A percentile compares a stretch with the other conserved stretches of the same genome.
phyloP scores from a whole-genome alignment of 2,888 invertebrate species.

The Morpho deidamia region DNA sequence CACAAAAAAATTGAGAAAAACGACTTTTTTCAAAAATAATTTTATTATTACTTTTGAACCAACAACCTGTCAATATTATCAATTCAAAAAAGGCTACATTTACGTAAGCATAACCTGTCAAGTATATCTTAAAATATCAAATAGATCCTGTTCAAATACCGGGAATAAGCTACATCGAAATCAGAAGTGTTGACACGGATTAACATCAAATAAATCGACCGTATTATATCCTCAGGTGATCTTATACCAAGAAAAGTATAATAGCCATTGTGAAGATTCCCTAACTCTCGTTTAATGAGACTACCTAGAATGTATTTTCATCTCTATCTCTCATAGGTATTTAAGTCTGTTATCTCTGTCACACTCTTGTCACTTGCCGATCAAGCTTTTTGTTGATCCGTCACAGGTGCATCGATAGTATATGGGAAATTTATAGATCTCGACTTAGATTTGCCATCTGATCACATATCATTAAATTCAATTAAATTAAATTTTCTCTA shows the following conservation, averaged over 20 bases:
- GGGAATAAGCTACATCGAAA: neutral
- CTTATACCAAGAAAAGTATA: conserved; percentile 16
- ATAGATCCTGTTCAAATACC: too few relatives aligned
- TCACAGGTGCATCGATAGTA: conserved; percentile 33
- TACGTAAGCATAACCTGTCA: too few relatives aligned
- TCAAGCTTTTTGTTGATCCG: conserved; percentile 34
- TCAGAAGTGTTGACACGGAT: conserved; percentile 1
- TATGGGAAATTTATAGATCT: conserved; percentile 16
- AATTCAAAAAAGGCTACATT: too few relatives aligned
- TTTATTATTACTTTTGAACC: too few relatives aligned
- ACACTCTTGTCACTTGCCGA: conserved; percentile 33
- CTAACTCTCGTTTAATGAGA: conserved; percentile 4
- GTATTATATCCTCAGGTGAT: conserved; percentile 4
- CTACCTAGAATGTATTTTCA: conserved; percentile 7
- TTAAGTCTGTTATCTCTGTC: conserved; percentile 23
- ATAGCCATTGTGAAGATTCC: conserved; percentile 16
- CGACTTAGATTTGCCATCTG: conserved; percentile 4
- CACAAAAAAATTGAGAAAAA: too few relatives aligned
- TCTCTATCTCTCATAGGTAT: conserved; percentile 16
- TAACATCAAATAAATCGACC: conserved; percentile 1
- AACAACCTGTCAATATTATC: too few relatives aligned
- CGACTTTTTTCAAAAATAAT: too few relatives aligned
- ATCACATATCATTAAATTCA: conserved; percentile 1
- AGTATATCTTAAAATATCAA: too few relatives aligned
- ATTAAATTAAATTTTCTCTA: too few relatives aligned